phyloP scores from a whole-genome alignment of 2,888 invertebrate genomes.

The Ophion ellenae region DNA sequence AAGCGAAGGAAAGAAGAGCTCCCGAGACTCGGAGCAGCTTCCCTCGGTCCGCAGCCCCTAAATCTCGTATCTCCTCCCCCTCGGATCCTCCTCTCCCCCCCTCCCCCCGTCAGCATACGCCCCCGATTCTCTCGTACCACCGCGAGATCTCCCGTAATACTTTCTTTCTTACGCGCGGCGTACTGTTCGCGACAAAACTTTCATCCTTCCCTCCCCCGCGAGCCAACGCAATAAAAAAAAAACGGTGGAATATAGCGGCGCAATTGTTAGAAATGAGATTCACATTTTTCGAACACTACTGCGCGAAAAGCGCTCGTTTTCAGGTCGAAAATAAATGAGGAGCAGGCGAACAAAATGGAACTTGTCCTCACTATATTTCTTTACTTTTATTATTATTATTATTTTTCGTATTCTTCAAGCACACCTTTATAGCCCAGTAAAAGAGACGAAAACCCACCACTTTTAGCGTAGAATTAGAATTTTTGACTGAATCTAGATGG shows the following conservation, averaged over 20 bases:
- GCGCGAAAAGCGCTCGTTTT: neutral
- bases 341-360: no score
- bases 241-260: neutral
- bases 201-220: constrained; percentile 2
- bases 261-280: constrained; percentile 35
- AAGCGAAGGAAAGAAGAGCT: constrained; percentile 69
- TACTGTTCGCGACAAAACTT: constrained; percentile 28
- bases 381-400: no score
- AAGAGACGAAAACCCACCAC: no score
- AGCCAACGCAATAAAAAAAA: constrained; percentile 23
- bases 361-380: no score
- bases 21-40: constrained; percentile 53
- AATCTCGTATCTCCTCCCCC: constrained; percentile 70
- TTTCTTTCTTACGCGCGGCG: constrained; percentile 49
- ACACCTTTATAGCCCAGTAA: no score
- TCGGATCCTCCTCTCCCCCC: constrained; percentile 14
- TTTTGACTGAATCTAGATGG: no score
- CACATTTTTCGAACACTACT: neutral
- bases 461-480: no score
- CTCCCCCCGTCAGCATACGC: constrained; percentile 2
- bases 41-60: constrained; percentile 60
- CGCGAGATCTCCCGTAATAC: constrained; percentile 48
- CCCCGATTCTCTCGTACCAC: constrained; percentile 39
- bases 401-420: no score
- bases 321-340: neutral